Evolutionary conservation across 2,888 invertebrate genomes (phyloP), one percentile per base, ranked within the genome.

Genomic region (Tetanocera ferruginea): DNA sequence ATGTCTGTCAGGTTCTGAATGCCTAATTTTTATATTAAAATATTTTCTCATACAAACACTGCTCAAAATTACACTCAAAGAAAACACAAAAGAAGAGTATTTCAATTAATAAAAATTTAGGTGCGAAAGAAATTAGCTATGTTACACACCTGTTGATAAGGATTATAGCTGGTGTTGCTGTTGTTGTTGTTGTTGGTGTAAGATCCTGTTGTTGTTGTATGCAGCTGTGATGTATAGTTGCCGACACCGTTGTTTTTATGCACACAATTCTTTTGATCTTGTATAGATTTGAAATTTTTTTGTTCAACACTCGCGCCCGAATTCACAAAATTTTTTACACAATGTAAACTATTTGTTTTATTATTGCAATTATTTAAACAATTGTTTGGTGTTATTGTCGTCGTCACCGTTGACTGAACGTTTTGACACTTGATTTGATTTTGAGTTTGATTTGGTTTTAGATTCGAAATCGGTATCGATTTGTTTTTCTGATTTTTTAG

Each of bases 61-160:
- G 49, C 19, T 19, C 23, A n/a, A 55, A 23, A 55, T 55, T 55
- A 55, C 9, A 43, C 43, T 37, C 8, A 25, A 70, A 70, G 14
- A 70, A 76, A n/a, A n/a, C n/a, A n/a, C n/a, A 37, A 70, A 69
- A 9, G 43, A 14, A n/a, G 69, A 60, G 34, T 43, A 55, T 28
- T 43, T 17, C 55, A 70, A 72, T 55, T 9, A 71, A 72, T 43
- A 31, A 17, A 64, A 64, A 17, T 4, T 64, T 31, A 34, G 19
- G 17, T 17, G 31, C 8, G 8, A 66, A 34, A n/a, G 3, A n/a
- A 55, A 9, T 17, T 2, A 23, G 2, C 81, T 80, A 86, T 81
- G 3, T 31, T 34, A 86, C 88, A 87, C 88, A 88, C 87, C 88
- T 88, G 88, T 86, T 87, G 87, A 87, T 87, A 83, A 81, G 83